Evolutionary conservation across 2,113 vertebrate genomes (phyloP).

Genomic region (Triplophysa tibetana): DNA sequence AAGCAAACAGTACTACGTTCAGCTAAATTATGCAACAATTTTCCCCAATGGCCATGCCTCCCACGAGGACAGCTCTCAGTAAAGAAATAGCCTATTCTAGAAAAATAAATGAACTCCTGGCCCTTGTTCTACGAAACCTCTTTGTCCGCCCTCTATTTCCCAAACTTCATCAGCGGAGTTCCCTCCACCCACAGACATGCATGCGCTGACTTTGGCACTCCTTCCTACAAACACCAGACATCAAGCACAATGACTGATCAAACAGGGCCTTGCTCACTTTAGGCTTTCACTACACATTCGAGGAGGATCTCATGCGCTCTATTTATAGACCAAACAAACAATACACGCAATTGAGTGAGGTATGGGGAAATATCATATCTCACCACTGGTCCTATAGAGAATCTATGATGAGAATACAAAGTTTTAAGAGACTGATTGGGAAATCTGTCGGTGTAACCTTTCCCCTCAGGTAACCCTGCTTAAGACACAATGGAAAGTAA

Average conservation of each 20-base stretch:
- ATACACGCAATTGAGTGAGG: conserved; percentile 63
- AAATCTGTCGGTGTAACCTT: background rate
- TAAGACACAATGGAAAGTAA: background rate
- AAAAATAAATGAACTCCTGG: conserved; percentile 4
- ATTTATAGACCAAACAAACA: conserved; percentile 68
- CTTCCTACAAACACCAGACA: conserved; percentile 71
- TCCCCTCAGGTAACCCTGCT: conserved; percentile 10
- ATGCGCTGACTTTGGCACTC: conserved; percentile 63
- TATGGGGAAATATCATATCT: conserved; percentile 59
- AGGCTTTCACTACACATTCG: conserved; percentile 65
- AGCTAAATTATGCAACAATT: background rate
- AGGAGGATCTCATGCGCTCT: conserved; percentile 67
- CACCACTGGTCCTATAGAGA: background rate
- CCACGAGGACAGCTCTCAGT: background rate
- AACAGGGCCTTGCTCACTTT: conserved; percentile 66
- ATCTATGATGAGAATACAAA: background rate
- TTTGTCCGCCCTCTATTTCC: conserved; percentile 28
- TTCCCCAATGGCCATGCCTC: background rate
- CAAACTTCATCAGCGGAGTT: conserved; percentile 32
- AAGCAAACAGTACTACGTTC: background rate
- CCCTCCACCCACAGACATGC: conserved; percentile 35
- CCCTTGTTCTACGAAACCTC: conserved; percentile 9
- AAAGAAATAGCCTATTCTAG: background rate
- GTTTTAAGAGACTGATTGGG: conserved; percentile 1
- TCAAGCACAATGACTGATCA: conserved; percentile 69